Evolutionary conservation across 2,888 invertebrate genomes (phyloP).

Genomic region (Phaedon cochleariae): DNA sequence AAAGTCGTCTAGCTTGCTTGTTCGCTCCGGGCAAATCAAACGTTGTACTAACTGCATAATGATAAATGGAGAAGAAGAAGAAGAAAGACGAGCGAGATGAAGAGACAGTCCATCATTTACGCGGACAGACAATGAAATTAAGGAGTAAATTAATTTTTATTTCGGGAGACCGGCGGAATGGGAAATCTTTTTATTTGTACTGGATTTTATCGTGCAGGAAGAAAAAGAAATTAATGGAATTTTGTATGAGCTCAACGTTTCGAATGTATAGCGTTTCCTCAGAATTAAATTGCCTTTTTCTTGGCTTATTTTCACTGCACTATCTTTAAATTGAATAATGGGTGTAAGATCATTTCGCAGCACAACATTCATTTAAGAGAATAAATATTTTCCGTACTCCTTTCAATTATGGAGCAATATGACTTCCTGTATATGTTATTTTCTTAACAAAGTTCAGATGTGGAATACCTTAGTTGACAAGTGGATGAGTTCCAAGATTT

Average conservation of each 20-base stretch:
- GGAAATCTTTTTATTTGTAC: neutral
- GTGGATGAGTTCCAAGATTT: no score
- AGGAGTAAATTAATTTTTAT: slow-evolving; percentile 17
- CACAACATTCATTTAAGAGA: no score
- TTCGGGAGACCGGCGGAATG: slow-evolving; percentile 3
- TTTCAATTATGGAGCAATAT: no score
- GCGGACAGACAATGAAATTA: slow-evolving; percentile 15
- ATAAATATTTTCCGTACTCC: no score
- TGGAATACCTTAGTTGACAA: no score
- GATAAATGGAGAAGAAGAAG: slow-evolving; percentile 12
- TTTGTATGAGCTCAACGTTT: neutral
- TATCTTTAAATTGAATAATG: no score
- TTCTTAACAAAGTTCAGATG: no score
- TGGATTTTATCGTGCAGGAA: neutral
- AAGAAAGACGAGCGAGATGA: slow-evolving; percentile 2
- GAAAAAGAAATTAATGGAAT: slow-evolving; percentile 3
- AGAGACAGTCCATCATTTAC: slow-evolving; percentile 18
- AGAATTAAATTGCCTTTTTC: neutral
- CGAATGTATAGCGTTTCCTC: neutral
- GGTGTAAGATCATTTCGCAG: no score
- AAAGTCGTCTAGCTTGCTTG: no score
- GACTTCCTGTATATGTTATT: no score
- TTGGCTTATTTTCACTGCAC: no score
- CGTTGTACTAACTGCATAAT: slow-evolving; percentile 12
- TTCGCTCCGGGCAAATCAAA: no score